Evolutionary conservation across 2,113 vertebrate genomes (phyloP).

Genomic region (Felis chaus): DNA sequence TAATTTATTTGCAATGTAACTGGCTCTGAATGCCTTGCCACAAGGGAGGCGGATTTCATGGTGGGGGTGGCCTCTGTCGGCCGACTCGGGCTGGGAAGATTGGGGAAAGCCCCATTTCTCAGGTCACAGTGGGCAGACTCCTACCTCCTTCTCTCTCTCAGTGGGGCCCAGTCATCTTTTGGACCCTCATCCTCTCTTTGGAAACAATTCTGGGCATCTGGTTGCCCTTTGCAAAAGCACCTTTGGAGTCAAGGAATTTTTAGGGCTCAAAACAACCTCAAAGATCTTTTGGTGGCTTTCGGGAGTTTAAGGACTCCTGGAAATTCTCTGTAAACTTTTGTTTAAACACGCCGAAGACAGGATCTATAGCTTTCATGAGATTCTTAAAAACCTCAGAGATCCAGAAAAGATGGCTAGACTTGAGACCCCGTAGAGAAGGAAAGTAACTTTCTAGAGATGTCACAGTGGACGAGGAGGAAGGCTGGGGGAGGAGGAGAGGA

Average conservation of each 20-base stretch:
- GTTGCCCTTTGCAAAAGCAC: not conserved
- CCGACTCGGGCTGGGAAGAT: not conserved
- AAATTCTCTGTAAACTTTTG: not conserved
- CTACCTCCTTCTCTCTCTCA: not conserved
- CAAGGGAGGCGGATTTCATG: not conserved
- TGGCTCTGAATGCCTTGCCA: not conserved
- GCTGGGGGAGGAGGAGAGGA: accelerated
- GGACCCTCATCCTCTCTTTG: not conserved
- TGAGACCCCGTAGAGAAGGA: not conserved
- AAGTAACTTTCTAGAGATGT: not conserved
- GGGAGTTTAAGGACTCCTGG: not conserved
- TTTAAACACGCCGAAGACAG: no score
- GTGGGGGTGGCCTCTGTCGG: not conserved
- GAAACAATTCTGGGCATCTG: not conserved
- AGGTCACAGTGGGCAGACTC: accelerated
- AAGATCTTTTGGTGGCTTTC: not conserved
- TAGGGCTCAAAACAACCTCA: not conserved
- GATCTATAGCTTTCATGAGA: not conserved
- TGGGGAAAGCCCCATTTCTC: no score
- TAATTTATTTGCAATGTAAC: not conserved
- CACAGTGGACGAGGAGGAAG: no score
- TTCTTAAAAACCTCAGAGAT: not conserved
- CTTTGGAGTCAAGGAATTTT: not conserved
- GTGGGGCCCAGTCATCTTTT: no score
- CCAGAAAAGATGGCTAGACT: not conserved